Percentiles rank a stretch among this genome's conserved stretches.
Evolutionary conservation across 2,888 invertebrate species (phyloP).

Genomic region (Tuta absoluta): DNA sequence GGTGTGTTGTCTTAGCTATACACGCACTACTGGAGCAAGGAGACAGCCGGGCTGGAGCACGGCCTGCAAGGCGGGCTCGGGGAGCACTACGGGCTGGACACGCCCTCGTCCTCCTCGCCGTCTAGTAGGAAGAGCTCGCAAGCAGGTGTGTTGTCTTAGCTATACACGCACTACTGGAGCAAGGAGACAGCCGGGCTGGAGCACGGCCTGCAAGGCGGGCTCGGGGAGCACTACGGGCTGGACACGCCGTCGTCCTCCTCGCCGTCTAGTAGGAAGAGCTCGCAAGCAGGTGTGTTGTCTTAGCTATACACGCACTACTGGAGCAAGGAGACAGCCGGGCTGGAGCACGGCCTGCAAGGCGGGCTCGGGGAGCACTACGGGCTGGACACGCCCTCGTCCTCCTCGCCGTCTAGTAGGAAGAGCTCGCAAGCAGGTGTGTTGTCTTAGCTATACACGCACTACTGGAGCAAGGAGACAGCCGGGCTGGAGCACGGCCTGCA

Average conservation of each 20-base stretch:
- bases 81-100: slow-evolving; percentile 58
- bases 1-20: slow-evolving; percentile 56
- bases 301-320: slow-evolving; percentile 94
- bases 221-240: slow-evolving; percentile 55
- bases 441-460: slow-evolving; percentile 57
- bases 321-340: slow-evolving; percentile 89
- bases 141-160: slow-evolving; percentile 22
- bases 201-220: slow-evolving; percentile 77
- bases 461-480: no score
- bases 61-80: slow-evolving; percentile 71
- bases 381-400: slow-evolving; percentile 59
- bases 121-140: slow-evolving; percentile 86
- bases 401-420: slow-evolving; percentile 83
- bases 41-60: slow-evolving; percentile 83
- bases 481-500: slow-evolving; percentile 72
- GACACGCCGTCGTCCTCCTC: slow-evolving; percentile 62
- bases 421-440: slow-evolving; percentile 75
- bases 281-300: slow-evolving; percentile 61
- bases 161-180: slow-evolving; percentile 97
- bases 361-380: slow-evolving; percentile 61
- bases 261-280: slow-evolving; percentile 85
- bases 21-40: slow-evolving; percentile 98
- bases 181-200: slow-evolving; percentile 86
- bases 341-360: slow-evolving; percentile 78
- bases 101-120: slow-evolving; percentile 64